These are phyloP conservation scores for Corythoichthys haematopterus DNA, from an alignment of 2,113 vertebrate genomes.

Conservation along the genomic window DNA sequence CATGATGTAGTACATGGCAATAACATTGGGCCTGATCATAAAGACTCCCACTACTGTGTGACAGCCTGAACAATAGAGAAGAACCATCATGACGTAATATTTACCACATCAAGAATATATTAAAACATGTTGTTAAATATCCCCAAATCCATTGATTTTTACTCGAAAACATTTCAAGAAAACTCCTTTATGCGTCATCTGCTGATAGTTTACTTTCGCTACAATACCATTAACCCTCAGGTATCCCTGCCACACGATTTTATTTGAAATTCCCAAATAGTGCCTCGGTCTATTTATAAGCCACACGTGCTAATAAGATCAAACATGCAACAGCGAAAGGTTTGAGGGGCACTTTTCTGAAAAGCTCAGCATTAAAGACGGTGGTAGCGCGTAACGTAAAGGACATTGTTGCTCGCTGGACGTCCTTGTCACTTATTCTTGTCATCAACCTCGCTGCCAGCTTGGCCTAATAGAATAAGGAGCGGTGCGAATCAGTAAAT, in stretches of 20 bases:
- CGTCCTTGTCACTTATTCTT: constrained; percentile 64
- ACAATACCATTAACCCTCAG: constrained; percentile 47
- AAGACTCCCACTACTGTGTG: constrained; percentile 18
- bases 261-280: constrained; percentile 7
- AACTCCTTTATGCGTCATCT: not conserved
- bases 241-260: constrained; percentile 27
- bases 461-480: constrained; percentile 63
- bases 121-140: not conserved
- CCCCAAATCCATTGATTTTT: not conserved
- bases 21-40: constrained; percentile 17
- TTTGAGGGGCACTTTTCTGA: constrained; percentile 52
- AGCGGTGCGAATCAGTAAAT: constrained; percentile 45
- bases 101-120: constrained; percentile 2
- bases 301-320: constrained; percentile 46
- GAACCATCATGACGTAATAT: constrained; percentile 35
- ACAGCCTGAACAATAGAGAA: constrained; percentile 40
- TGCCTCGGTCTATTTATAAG: constrained; percentile 40
- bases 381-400: constrained; percentile 33
- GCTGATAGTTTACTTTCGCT: constrained; percentile 9
- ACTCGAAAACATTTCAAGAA: not conserved
- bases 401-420: constrained; percentile 46
- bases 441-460: constrained; percentile 49
- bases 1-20: constrained; percentile 12
- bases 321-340: constrained; percentile 43
- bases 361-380: constrained; percentile 48